phyloP scores from a whole-genome alignment of 2,888 invertebrate genomes.

The Coleophora flavipennella region DNA sequence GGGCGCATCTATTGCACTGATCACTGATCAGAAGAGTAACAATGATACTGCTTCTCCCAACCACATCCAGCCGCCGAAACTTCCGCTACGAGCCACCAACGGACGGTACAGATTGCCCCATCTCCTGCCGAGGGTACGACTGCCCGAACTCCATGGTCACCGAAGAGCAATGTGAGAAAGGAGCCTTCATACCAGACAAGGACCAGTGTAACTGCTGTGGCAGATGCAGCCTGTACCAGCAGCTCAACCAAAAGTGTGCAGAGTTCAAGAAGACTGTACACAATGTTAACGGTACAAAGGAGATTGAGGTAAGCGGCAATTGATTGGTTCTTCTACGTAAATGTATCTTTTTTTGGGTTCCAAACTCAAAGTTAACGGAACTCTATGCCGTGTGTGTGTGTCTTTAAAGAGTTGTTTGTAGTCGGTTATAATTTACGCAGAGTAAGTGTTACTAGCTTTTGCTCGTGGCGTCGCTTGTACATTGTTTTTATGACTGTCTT shows the following conservation, averaged over 20 bases:
- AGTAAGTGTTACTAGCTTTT: too few species aligned
- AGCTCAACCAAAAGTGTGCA: slow-evolving; percentile 56
- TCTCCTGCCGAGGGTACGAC: slow-evolving; percentile 43
- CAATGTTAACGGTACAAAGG: slow-evolving; percentile 38
- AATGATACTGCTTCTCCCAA: too few species aligned
- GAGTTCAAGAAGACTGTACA: slow-evolving; percentile 52
- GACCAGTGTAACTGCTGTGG: slow-evolving; percentile 59
- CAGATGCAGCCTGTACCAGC: slow-evolving; percentile 46
- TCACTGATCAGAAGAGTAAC: too few species aligned
- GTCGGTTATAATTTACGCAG: too few species aligned
- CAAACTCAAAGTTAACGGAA: too few species aligned
- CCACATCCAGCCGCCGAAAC: slow-evolving; percentile 31
- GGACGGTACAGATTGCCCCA: slow-evolving; percentile 37
- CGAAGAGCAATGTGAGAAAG: slow-evolving; percentile 36
- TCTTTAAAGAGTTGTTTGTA: too few species aligned
- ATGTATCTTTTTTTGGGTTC: too few species aligned
- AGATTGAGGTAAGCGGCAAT: slow-evolving; percentile 48
- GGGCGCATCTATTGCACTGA: too few species aligned
- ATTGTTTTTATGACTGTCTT: too few species aligned
- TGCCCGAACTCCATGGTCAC: slow-evolving; percentile 29
- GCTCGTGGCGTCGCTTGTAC: too few species aligned
- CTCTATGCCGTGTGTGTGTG: too few species aligned
- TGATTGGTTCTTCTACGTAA: too few species aligned
- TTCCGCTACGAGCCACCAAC: slow-evolving; percentile 43
- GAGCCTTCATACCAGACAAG: slow-evolving; percentile 51